Evolutionary conservation across 2,113 vertebrate genomes (phyloP).

Genomic region (Embiotoca jacksoni): DNA sequence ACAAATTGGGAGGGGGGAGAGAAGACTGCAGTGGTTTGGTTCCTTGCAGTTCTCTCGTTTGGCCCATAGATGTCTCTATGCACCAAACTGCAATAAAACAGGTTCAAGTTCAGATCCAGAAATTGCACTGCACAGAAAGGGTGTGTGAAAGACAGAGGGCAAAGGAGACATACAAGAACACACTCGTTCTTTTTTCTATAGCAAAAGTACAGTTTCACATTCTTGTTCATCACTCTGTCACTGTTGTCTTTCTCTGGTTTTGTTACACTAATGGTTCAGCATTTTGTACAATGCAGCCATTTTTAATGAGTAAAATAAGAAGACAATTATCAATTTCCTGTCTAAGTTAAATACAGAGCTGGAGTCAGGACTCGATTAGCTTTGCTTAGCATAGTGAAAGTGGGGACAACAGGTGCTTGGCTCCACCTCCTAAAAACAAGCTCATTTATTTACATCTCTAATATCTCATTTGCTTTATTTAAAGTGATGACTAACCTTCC

Average conservation of each 20-base stretch:
- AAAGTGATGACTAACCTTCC: too few relatives aligned
- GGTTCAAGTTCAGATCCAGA: conserved; percentile 6
- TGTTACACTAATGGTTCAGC: neutral
- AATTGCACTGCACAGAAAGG: conserved; percentile 44
- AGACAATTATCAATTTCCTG: too few relatives aligned
- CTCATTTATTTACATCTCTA: too few relatives aligned
- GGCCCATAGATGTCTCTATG: conserved; percentile 73
- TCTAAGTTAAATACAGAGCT: too few relatives aligned
- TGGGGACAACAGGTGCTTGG: too few relatives aligned
- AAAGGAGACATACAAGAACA: conserved; percentile 25
- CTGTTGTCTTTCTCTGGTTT: neutral
- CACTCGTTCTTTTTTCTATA: conserved; percentile 11
- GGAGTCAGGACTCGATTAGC: too few relatives aligned
- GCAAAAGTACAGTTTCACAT: conserved; percentile 40
- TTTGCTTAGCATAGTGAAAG: too few relatives aligned
- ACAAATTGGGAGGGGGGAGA: conserved; percentile 32
- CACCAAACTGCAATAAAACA: conserved; percentile 55
- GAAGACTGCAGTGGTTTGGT: conserved; percentile 78
- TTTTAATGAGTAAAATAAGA: too few relatives aligned
- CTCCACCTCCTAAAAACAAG: too few relatives aligned
- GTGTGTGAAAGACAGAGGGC: neutral
- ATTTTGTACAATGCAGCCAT: neutral
- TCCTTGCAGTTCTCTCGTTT: conserved; percentile 63
- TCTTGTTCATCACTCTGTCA: conserved; percentile 8
- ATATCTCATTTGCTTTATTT: too few relatives aligned